Evolutionary conservation across 2,113 vertebrate species (phyloP), one percentile per base, ranked within the genome.

Genomic region (Ictalurus furcatus): DNA sequence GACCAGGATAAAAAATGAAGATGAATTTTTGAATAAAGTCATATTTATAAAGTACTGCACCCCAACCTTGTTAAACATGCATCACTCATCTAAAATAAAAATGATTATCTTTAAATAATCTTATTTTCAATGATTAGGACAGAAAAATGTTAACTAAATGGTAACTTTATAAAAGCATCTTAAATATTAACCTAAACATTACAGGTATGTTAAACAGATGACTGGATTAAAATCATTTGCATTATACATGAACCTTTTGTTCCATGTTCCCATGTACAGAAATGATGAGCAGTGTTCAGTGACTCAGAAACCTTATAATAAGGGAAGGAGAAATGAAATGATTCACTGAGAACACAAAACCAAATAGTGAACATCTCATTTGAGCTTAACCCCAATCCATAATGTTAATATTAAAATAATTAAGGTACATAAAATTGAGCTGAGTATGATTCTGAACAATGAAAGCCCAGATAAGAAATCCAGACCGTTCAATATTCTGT

Each of bases 281-380:
- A 67, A 40, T 40, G 34, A 84, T 84, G 85, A 87, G 69, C 87
- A 73, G 85, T 90, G 89, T 67, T 90, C 67, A 87, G 48, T 87
- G 87, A 65, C 59, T 87, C 80, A 87, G 80, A 87, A 90, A 87
- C 69, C 30, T 76, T 37, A 67, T 44, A 90, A 76, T 65, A 87
- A 84, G 44, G 37, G 28, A 65, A 67, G 61, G 44, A 56, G 63
- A 74, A 84, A 74, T 40, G 69, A 84, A 87, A 79, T 4, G 63
- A 61, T 76, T 76, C 82, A n/a, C n/a, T 58, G 58, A 63, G 63
- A 52, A 85, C 78, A 88, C 81, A 28, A 84, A 37, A 88, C 74
- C 78, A 88, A 88, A 71, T 71, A 65, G 87, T 88, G 78, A 58
- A 78, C 67, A 76, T 88, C 56, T 59, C 54, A 78, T 88, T 88